Evolutionary conservation across 2,797 vertebrate genomes (phyloP).

Genomic region (Hydrolagus colliei): DNA sequence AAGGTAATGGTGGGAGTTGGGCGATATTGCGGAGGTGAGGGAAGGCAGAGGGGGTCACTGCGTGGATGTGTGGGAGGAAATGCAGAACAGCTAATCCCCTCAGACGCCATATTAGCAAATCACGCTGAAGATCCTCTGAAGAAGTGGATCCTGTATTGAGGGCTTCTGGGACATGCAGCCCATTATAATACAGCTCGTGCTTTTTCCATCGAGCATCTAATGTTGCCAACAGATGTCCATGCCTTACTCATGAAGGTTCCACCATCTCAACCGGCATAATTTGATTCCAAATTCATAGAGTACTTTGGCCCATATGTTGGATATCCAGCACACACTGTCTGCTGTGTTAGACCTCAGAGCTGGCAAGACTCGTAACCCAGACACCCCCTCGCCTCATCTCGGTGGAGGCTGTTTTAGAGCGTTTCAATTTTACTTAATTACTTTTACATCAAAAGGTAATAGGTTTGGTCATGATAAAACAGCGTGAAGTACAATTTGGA

Average conservation of each 20-base stretch:
- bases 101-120: not conserved
- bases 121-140: not conserved
- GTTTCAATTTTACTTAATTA: not conserved
- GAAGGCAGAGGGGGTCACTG: no score
- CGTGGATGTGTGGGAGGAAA: no score
- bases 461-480: not conserved
- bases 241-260: not conserved
- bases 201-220: not conserved
- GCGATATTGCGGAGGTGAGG: no score
- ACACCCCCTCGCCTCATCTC: no score
- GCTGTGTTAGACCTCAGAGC: not conserved
- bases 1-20: no score
- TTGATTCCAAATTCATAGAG: not conserved
- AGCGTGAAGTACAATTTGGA: not conserved
- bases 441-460: not conserved
- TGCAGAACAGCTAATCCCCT: no score
- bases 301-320: not conserved
- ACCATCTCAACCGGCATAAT: not conserved
- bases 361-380: not conserved
- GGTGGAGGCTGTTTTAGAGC: not conserved
- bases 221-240: not conserved
- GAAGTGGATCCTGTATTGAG: not conserved
- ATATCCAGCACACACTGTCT: not conserved
- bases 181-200: not conserved
- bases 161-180: not conserved